Percentiles rank a stretch among this genome's conserved stretches.
Evolutionary conservation across 2,113 vertebrate species (phyloP).

Genomic region (Anoplopoma fimbria): DNA sequence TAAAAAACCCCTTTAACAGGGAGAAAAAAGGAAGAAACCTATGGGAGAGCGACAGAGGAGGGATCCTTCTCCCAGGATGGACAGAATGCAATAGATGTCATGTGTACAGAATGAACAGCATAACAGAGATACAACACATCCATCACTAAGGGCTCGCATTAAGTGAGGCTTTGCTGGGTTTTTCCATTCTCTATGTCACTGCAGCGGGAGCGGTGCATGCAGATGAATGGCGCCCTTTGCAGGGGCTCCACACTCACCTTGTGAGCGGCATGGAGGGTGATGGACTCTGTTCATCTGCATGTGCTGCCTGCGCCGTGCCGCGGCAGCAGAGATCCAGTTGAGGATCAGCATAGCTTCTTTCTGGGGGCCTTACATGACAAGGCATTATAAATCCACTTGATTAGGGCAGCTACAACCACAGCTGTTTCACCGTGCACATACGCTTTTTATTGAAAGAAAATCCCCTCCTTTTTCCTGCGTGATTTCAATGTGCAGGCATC

Average conservation of each 20-base stretch:
- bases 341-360: not conserved
- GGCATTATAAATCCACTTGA: not conserved
- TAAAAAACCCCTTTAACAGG: too few species aligned
- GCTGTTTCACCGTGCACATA: too few species aligned
- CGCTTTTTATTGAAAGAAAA: too few species aligned
- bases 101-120: too few species aligned
- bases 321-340: not conserved
- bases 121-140: too few species aligned
- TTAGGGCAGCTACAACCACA: not conserved
- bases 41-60: too few species aligned
- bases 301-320: not conserved
- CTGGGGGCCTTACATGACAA: not conserved
- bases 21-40: too few species aligned
- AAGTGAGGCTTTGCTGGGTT: not conserved
- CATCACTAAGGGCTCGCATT: not conserved
- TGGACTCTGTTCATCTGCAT: not conserved
- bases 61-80: too few species aligned
- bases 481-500: too few species aligned
- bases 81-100: too few species aligned
- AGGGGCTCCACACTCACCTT: too few species aligned
- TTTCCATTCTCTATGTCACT: not conserved
- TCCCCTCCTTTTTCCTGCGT: not conserved
- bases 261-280: not conserved
- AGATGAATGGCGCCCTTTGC: not conserved
- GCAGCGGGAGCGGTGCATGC: not conserved